Base-by-base conservation (phyloP, 1,140 invertebrate genomes). In the Cydia fagiglandana region DNA sequence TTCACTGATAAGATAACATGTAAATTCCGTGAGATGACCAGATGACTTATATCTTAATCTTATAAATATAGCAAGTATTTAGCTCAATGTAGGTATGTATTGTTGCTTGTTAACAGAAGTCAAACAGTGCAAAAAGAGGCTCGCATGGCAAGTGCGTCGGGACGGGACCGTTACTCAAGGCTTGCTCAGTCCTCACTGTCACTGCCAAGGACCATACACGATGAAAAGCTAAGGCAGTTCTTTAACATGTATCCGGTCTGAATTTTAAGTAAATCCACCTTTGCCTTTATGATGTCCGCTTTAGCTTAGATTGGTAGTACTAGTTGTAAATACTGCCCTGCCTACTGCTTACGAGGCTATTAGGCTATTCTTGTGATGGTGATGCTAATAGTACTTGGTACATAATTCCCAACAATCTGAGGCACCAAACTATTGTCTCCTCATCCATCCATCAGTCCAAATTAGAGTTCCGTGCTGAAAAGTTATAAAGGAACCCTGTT, bases 1-100 rank as follows among this genome's bases (percentile, higher is more conserved):
- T 66, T 70, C 2, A 15, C 30, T n/a, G 66, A 30, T 66, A 28
- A 68, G 64, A 68, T 68, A 68, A 68, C 64, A 38, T 38, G 64
- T 20, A 68, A 68, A 68, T 68, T 2, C 13, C 64, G 38, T 41
- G 38, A 41, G 30, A 24, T 38, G 30, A 38, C 28, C 64, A 10
- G 6, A 41, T 13, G 20, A 3, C 15, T 50, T 50, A 47, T 12
- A 47, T 47, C 20, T n/a, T 28, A 64, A 34, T 2, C 20, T 61
- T 24, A 24, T 61, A 45, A 9, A 45, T 45, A 45, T 13, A 45
- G 41, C 41, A 45, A 45, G 41, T 45, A 45, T 45, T 45, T 45
- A 12, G 41, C 41, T 45, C 7, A 45, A 12, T 15, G 24, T 24
- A 24, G 24, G 47, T 50, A 50, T 50, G 47, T 50, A 50, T 50